A percentile compares a stretch with the other conserved stretches of the same genome.
Conservation (phyloP, 2,797 vertebrate species). For the Melanotaenia parkinsoni region DNA sequence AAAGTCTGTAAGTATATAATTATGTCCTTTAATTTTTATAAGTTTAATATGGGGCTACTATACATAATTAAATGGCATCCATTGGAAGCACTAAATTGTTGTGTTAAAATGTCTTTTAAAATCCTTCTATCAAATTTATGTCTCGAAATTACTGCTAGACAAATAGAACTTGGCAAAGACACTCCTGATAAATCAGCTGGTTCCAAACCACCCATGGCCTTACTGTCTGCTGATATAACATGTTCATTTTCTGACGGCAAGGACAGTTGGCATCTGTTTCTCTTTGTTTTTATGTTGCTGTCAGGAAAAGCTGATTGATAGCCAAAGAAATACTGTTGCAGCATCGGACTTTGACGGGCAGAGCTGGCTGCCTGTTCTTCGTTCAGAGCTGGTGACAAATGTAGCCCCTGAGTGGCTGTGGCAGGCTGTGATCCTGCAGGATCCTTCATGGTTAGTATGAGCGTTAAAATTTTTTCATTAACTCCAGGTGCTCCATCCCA, state of each 20-base stretch:
- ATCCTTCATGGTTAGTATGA: constrained; percentile 60
- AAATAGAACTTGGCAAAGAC: neutral
- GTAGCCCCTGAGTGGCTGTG: constrained; percentile 62
- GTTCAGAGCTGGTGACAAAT: constrained; percentile 60
- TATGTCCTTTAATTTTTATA: neutral
- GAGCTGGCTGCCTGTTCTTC: constrained; percentile 14
- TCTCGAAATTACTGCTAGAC: constrained; percentile 4
- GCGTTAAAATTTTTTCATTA: constrained; percentile 59
- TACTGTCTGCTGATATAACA: constrained; percentile 19
- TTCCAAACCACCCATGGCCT: neutral
- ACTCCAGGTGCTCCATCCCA: constrained; percentile 59
- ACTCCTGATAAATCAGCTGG: neutral
- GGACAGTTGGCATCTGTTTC: constrained; percentile 44
- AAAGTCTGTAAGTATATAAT: constrained; percentile 15
- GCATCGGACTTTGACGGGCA: constrained; percentile 34
- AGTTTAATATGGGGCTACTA: neutral
- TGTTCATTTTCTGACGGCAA: neutral
- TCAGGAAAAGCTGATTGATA: constrained; percentile 63
- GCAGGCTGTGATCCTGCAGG: constrained; percentile 71
- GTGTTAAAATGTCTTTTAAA: constrained; percentile 9
- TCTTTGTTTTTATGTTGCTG: constrained; percentile 35
- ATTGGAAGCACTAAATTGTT: neutral
- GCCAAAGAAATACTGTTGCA: constrained; percentile 31
- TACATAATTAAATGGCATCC: neutral
- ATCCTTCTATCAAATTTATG: neutral